Evolutionary conservation across 2,113 vertebrate genomes (phyloP).

Genomic region (Cyanoramphus novaezelandiae): DNA sequence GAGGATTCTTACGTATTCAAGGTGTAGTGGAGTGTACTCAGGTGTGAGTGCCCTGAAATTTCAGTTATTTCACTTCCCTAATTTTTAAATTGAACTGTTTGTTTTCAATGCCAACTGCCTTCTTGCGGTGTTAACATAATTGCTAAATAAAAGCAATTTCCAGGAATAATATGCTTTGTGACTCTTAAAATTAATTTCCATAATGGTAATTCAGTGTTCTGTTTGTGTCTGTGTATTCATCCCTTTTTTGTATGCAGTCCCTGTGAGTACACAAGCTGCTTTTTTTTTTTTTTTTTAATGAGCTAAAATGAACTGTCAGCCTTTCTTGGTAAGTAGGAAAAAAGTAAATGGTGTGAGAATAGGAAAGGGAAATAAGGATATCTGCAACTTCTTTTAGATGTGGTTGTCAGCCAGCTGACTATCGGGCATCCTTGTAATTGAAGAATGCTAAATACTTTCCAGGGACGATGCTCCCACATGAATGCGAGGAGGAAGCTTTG

Average conservation of each 20-base stretch:
- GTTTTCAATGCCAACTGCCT: conserved; percentile 53
- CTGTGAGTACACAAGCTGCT: background rate
- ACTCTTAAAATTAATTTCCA: conserved; percentile 61
- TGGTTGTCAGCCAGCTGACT: background rate
- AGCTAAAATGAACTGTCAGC: background rate
- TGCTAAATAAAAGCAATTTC: conserved; percentile 71
- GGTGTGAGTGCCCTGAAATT: conserved; percentile 45
- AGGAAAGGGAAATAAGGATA: background rate
- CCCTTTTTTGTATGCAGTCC: background rate
- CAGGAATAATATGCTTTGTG: conserved; percentile 56
- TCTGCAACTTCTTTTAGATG: background rate
- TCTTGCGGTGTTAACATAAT: conserved; percentile 36
- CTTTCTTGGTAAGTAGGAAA: background rate
- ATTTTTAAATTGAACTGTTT: conserved; percentile 36
- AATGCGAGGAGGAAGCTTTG: background rate
- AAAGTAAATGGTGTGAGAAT: background rate
- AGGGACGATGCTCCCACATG: background rate
- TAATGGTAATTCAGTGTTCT: background rate
- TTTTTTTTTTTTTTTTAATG: background rate
- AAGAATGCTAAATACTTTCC: background rate
- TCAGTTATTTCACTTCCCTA: background rate
- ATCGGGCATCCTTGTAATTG: background rate
- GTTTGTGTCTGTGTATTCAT: background rate
- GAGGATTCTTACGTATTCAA: background rate
- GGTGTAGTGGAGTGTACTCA: conserved; percentile 1